A percentile compares a stretch with the other conserved stretches of the same genome.
These are phyloP conservation scores for Drosophila fulvimacula DNA, from an alignment of 2,888 invertebrate species.

Conservation along the genomic window DNA sequence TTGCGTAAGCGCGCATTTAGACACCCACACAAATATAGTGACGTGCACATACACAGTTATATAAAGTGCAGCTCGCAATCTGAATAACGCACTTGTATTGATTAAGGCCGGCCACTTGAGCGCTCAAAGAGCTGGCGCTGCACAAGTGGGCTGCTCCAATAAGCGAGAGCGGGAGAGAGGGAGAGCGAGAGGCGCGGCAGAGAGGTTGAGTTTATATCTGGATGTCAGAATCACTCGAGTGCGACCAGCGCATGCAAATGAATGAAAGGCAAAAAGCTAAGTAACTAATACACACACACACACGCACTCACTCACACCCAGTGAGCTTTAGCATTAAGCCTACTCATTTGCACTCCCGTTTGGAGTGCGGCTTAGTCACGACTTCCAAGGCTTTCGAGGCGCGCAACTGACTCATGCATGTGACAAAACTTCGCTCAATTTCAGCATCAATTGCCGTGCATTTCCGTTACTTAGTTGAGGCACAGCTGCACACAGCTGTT, in stretches of 20 bases:
- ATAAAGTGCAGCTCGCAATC: slow-evolving; percentile 51
- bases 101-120: slow-evolving; percentile 70
- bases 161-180: background rate
- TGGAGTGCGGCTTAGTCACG: slow-evolving; percentile 62
- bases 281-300: slow-evolving; percentile 23
- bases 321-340: slow-evolving; percentile 58
- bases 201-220: slow-evolving; percentile 43
- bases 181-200: background rate
- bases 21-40: slow-evolving; percentile 38
- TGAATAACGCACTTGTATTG: slow-evolving; percentile 63
- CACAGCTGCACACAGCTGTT: slow-evolving; percentile 35
- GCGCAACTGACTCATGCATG: slow-evolving; percentile 43
- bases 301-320: slow-evolving; percentile 15
- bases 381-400: slow-evolving; percentile 47
- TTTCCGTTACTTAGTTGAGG: slow-evolving; percentile 58
- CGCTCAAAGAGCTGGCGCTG: slow-evolving; percentile 41
- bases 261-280: slow-evolving; percentile 58
- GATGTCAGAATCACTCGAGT: slow-evolving; percentile 67
- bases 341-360: slow-evolving; percentile 53
- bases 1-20: slow-evolving; percentile 54
- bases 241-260: slow-evolving; percentile 69
- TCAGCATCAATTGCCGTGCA: slow-evolving; percentile 38
- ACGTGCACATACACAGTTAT: background rate
- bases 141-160: slow-evolving; percentile 46
- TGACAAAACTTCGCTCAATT: slow-evolving; percentile 23